Evolutionary conservation across 2,888 invertebrate species (phyloP), one percentile per base, ranked within the genome.

Genomic region (Hartigia nigra): DNA sequence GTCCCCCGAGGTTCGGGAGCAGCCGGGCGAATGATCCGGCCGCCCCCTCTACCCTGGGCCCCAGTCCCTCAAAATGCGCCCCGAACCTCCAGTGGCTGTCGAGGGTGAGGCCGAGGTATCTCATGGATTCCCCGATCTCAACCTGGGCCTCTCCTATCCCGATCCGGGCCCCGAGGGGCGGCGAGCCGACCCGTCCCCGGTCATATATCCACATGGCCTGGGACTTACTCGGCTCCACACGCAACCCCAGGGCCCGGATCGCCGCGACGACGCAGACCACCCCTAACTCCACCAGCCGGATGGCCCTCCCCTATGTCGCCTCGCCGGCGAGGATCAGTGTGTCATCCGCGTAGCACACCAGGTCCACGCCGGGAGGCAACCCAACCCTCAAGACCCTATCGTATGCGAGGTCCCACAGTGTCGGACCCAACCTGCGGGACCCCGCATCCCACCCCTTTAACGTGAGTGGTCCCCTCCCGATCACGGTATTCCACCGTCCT

Each of bases 361-460:
- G 39, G 69, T 31, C 32, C 9, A n/a, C 75, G 31, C 75, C 70
- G 23, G 12, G 12, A 0, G 75, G 75, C 12, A 55, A 75, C 11
- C 32, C 37, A 1, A 36, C 31, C 31, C 37, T 31, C 36, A 78
- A 23, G 3, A 78, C 75, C 11, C 32, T 37, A 34, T 78, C 74
- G 70, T 36, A 78, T 69, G 69, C 74, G 12, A 69, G 12, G 75
- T 69, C 74, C 78, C 78, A 78, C 14, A 78, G 39, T 0, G 69
- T 31, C 23, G 78, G 78, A 0, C 78, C 78, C 35, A 77, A 35
- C 78, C 69, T 78, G 78, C 31, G 78, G 78, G 69, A 78, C 78
- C 32, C 78, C 78, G 23, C 75, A 36, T 12, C 55, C 36, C 1
- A 76, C 76, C 37, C 37, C 76, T 12, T 4, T 9, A 9, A 14